Percentiles rank a stretch among this genome's conserved stretches.
Conservation (phyloP, 2,113 vertebrate species). For the Chlamydotis undulata region DNA sequence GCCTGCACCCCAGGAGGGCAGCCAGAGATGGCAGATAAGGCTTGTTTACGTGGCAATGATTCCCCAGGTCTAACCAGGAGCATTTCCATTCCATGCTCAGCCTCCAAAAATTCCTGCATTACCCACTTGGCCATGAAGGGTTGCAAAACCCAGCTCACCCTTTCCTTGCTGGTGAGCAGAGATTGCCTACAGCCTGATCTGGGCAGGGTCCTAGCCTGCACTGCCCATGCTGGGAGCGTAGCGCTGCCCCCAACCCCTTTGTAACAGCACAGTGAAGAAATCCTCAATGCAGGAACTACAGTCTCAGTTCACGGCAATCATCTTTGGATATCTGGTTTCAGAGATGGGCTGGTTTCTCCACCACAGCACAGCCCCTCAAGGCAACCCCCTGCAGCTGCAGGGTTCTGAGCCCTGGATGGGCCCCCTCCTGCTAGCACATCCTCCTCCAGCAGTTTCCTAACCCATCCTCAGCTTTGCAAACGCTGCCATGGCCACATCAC, state of each 20-base stretch:
- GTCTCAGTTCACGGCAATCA: background rate
- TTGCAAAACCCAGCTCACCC: background rate
- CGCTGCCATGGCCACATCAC: rapidly evolving
- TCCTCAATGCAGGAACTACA: rapidly evolving
- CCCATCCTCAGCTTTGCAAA: background rate
- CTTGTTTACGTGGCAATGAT: background rate
- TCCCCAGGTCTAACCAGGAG: background rate
- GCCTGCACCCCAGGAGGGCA: background rate
- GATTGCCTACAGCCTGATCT: too few relatives aligned
- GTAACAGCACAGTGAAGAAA: background rate
- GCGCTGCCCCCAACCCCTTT: background rate
- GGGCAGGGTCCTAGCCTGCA: background rate
- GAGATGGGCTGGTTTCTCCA: background rate
- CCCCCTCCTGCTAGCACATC: background rate
- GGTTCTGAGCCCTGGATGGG: background rate
- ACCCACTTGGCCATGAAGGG: background rate
- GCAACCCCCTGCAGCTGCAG: background rate
- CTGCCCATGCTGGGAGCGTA: background rate
- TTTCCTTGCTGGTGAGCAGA: background rate
- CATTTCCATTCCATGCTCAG: background rate
- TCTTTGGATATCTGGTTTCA: background rate
- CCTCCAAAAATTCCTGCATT: background rate
- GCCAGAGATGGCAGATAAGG: conserved; percentile 5
- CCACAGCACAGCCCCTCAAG: background rate
- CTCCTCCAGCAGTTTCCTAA: background rate